Conservation (phyloP, 2,888 invertebrate genomes). For the Drosophila vallismaia region DNA sequence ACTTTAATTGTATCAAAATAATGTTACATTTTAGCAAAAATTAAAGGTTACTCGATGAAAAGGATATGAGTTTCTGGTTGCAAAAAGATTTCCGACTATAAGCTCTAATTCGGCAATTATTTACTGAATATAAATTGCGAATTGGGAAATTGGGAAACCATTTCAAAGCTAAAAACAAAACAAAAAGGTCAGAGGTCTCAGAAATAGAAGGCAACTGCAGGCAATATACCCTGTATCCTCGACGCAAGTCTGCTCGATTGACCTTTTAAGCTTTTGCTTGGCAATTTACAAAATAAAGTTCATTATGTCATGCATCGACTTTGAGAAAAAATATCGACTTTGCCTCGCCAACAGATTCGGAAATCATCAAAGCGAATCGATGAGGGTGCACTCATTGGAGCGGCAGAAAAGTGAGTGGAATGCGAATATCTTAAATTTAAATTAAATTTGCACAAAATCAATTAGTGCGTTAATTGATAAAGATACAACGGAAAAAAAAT, state of each 20-base stretch:
- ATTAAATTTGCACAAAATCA: slow-evolving; percentile 44
- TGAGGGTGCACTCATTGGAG: slow-evolving; percentile 20
- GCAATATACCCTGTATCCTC: neutral
- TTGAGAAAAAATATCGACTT: neutral
- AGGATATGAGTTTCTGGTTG: no score
- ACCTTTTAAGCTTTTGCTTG: neutral
- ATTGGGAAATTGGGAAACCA: no score
- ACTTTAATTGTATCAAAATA: no score
- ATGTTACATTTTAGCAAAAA: no score
- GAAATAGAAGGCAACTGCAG: no score
- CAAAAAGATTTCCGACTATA: no score
- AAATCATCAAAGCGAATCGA: slow-evolving; percentile 36
- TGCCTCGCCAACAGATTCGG: neutral
- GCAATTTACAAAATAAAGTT: neutral
- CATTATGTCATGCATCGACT: neutral
- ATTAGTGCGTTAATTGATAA: slow-evolving; percentile 58
- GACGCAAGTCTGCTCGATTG: neutral
- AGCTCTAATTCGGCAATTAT: no score
- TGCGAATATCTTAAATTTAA: slow-evolving; percentile 39
- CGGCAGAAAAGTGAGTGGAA: slow-evolving; percentile 21
- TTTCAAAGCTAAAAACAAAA: no score
- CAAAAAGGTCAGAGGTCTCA: no score
- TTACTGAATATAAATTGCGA: no score
- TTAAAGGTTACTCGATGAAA: no score
- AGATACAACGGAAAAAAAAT: slow-evolving; percentile 18